phyloP scores from a whole-genome alignment of 2,888 invertebrate species.

The Caenorhabditis zanzibari region DNA sequence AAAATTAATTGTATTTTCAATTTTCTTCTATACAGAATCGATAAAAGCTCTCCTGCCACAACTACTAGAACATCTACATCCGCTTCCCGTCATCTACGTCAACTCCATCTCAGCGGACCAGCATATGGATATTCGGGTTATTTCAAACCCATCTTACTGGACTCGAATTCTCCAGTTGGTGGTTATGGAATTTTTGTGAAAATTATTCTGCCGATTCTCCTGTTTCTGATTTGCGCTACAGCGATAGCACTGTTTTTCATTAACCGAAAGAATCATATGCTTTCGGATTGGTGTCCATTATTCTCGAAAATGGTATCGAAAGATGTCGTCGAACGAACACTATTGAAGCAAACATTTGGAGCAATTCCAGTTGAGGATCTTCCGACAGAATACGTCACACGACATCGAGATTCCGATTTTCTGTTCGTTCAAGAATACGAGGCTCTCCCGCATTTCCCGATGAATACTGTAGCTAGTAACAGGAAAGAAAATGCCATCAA shows the following conservation, averaged over 20 bases:
- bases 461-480: conserved; percentile 78
- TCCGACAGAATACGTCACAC: conserved; percentile 78
- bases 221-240: conserved; percentile 59
- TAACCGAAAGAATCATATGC: conserved; percentile 43
- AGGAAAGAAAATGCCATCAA: conserved; percentile 78
- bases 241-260: conserved; percentile 60
- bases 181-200: conserved; percentile 49
- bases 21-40: conserved; percentile 2
- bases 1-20: not conserved
- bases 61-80: conserved; percentile 19
- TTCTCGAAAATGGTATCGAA: conserved; percentile 67
- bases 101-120: conserved; percentile 73
- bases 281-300: conserved; percentile 64
- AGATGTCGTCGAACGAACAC: conserved; percentile 62
- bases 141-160: conserved; percentile 81
- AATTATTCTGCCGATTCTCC: conserved; percentile 62
- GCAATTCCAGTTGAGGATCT: conserved; percentile 81
- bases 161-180: conserved; percentile 49
- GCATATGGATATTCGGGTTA: conserved; percentile 82
- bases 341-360: conserved; percentile 63
- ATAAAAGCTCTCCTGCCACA: conserved; percentile 29
- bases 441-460: conserved; percentile 76
- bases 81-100: conserved; percentile 57
- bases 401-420: conserved; percentile 83
- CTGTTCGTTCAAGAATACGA: conserved; percentile 83